Percentiles rank a stretch among this genome's conserved stretches.
Conservation (phyloP, 1,140 invertebrate species). For the Vollenhovia emeryi region DNA sequence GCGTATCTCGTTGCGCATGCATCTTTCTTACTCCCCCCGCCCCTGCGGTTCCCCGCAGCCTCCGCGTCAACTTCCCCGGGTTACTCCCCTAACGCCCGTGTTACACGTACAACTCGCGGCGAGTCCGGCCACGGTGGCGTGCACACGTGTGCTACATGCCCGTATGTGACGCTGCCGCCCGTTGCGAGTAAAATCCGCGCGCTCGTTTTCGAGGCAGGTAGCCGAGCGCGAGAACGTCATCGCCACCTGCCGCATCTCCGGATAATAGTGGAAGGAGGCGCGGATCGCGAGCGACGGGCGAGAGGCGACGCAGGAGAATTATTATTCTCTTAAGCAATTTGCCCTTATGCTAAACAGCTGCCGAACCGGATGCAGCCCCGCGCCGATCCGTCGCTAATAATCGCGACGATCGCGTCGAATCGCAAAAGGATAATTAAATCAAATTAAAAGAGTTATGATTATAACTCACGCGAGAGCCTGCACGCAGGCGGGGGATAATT, state of each 20-base stretch:
- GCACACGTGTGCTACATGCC: neutral
- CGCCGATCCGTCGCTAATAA: conserved; percentile 29
- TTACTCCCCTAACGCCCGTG: conserved; percentile 27
- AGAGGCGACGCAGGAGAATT: conserved; percentile 49
- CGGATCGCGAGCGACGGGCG: conserved; percentile 36
- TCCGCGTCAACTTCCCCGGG: neutral
- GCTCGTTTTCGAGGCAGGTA: conserved; percentile 60
- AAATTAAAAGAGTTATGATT: neutral
- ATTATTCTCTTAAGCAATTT: conserved; percentile 76
- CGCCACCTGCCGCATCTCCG: conserved; percentile 69
- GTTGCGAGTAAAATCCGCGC: conserved; percentile 1
- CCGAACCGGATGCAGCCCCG: conserved; percentile 41
- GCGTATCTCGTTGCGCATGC: neutral
- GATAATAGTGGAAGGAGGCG: conserved; percentile 52
- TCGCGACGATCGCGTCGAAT: neutral
- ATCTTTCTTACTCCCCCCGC: neutral
- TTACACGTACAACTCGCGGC: conserved; percentile 26
- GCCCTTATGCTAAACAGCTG: conserved; percentile 76
- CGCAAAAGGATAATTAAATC: neutral
- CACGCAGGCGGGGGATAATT: neutral
- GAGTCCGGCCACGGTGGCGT: neutral
- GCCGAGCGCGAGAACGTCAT: conserved; percentile 59
- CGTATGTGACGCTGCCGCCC: conserved; percentile 30
- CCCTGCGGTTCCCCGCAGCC: neutral
- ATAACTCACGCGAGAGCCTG: neutral